Evolutionary conservation across 2,888 invertebrate species (phyloP), one percentile per base, ranked within the genome.

Genomic region (Agrilus cyanescens): DNA sequence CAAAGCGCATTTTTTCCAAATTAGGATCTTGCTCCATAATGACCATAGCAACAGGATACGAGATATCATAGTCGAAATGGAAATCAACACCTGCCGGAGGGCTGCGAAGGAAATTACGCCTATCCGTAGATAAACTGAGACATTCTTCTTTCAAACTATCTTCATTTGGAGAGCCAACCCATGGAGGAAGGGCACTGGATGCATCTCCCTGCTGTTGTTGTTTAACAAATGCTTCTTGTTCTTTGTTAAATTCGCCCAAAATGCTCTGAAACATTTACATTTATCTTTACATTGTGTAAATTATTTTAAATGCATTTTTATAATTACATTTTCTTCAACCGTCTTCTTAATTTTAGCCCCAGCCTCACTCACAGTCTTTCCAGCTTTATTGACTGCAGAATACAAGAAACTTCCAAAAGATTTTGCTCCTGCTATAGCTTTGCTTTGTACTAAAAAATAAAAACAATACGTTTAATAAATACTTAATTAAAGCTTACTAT

Each of bases 1-100:
- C 93, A 74, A 96, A 98, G 69, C 98, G 85, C 93, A 97, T 96
- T 72, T 90, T 90, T 70, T 94, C 88, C 61, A 98, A 79, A 70
- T 94, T 91, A 48, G 89, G 84, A 71, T 98, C 97, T 66, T 94
- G 87, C 54, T 86, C 83, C 72, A 98, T 83, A 60, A 94, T 91
- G 57, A 91, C 86, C 72, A 89, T 80, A 49, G 97, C 97, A 62
- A 95, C 80, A 34, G 94, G 94, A 69, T 86, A 89, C 69, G 87
- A 83, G 56, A 84, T 78, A 66, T 90, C 89, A 67, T 91, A 93
- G 68, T 95, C 91, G 71, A 96, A 97, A 53, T 86, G 82, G 66
- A 94, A 97, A 66, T 93, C 89, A 40, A 95, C 90, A 52, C 95
- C 94, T 44, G 89, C 83, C 40, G 94, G 93, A 42, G 97, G 97